Base-by-base conservation (phyloP, 2,888 invertebrate species). In the Eristalis arbustorum region DNA sequence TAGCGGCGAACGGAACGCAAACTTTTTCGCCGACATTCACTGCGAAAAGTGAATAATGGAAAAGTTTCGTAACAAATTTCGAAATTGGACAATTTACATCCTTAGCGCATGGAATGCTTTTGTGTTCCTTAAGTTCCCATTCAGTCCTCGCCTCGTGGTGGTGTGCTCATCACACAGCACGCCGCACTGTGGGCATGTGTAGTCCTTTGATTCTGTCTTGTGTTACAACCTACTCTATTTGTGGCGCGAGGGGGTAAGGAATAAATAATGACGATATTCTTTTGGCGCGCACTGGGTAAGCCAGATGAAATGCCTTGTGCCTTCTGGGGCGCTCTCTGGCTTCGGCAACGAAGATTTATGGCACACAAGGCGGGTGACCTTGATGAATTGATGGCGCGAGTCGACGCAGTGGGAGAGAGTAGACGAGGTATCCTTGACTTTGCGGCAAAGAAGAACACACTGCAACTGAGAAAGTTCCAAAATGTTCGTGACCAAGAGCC, bases 41-140 rank as follows among this genome's bases (percentile, higher is more conserved):
- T 56, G 3, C 25, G 59, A 75, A 69, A 81, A 66, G 64, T 81
- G 69, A 81, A 59, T 71, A 75, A 75, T 40, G 34, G 40, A 71
- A 67, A 80, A 84, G 84, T 84, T 84, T 80, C 59, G 25, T 37
- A 80, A 80, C 63, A 49, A 80, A 75, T 68, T 80, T 57, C 49
- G 23, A 78, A 78, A 83, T 83, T 83, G 83, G 34, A 78, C 83
- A 73, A 83, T 83, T 83, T 83, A 83, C 83, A 77, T 78, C 83
- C 69, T 69, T 64, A 71, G 68, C 73, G 59, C 78, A 78, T 74
- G 83, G 73, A 78, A 63, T 73, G 63, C 68, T 57, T 59, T 31
- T 67, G 25, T 64, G 59, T 71, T 31, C 14, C 71, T 28, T 56
- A 49, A 13, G 23, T 22, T 57, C 2, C 6, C 6, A 6, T 11